Base-by-base conservation (phyloP, 2,797 vertebrate genomes). In the Pangasius mekongensis region DNA sequence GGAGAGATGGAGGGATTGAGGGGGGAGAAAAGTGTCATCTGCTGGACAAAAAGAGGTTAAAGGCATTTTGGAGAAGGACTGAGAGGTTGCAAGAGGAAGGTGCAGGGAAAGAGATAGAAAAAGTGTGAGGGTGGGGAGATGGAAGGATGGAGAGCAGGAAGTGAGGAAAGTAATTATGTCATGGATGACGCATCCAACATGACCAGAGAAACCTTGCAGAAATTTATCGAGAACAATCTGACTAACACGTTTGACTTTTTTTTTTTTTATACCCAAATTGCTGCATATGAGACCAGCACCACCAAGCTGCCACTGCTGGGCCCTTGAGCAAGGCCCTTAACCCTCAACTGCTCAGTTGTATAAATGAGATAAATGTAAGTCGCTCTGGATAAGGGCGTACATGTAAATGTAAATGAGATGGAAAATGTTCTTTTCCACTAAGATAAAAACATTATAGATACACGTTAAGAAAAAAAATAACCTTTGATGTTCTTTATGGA, bases 111-210 rank as follows among this genome's bases (percentile, higher is more conserved):
- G 64, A 69, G 33, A 56, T 92, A 95, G 24, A 74, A 43, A 39
- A 85, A 60, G 47, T 76, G 22, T 82, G 62, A 83, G 92, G 60
- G 93, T 94, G 94, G 94, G 52, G 60, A 73, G n/a, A 22, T 52
- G 33, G 62, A 66, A 56, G 30, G 94, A 95, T 93, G 91, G 89
- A 8, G 16, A 66, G 60, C 22, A 64, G 60, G 39, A 64, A n/a
- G 60, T 83, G 81, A 64, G 36, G 92, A 93, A 94, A 93, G 95
- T 95, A 96, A 96, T 96, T 96, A 96, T 95, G 94, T 96, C 95
- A 94, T 94, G 94, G 93, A 92, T 94, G 95, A 96, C 93, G 95
- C 93, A 94, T 95, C 94, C 95, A 56, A 90, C 92, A 93, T 94
- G 95, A 94, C 95, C 94, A 93, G 90, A 60, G 92, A 95, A 95